A percentile compares a stretch with the other conserved stretches of the same genome.
These are phyloP conservation scores for Lemur catta DNA, from an alignment of 2,797 vertebrate genomes.

Conservation along the genomic window DNA sequence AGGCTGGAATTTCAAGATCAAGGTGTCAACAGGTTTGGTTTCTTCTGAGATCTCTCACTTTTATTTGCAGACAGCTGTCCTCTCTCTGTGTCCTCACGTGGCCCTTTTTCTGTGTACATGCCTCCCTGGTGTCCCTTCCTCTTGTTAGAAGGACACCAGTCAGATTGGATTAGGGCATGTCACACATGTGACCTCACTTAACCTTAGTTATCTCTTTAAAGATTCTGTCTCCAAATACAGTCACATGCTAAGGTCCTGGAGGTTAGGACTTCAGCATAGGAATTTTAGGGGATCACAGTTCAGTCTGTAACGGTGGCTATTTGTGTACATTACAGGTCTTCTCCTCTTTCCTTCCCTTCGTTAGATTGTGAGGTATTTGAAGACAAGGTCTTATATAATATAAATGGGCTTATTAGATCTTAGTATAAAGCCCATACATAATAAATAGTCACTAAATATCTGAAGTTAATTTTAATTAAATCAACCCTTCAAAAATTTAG, in stretches of 20 bases:
- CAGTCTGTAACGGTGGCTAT: not conserved
- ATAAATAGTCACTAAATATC: constrained; percentile 45
- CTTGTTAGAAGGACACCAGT: not conserved
- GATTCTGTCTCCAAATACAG: not conserved
- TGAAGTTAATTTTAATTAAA: constrained; percentile 63
- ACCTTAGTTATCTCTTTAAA: not conserved
- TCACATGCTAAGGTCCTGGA: not conserved
- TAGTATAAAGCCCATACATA: not conserved
- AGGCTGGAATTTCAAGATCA: not conserved
- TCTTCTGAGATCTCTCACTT: not conserved
- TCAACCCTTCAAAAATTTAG: constrained; percentile 46
- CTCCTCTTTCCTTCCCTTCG: not conserved
- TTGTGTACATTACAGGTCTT: not conserved
- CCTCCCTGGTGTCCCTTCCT: not conserved
- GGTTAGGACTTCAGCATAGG: not conserved
- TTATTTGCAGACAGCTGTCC: not conserved
- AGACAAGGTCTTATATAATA: not conserved
- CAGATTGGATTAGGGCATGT: not conserved
- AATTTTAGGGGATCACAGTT: not conserved
- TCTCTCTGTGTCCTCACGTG: not conserved
- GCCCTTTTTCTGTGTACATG: not conserved
- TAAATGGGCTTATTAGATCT: not conserved
- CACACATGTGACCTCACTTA: not conserved
- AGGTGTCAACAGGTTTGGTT: not conserved
- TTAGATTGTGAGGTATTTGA: not conserved